Evolutionary conservation across 30 jellyfish, hydroid and myxozoan species (phyloP), one percentile per base, ranked within the genome.

Genomic region (Nemopilema nomurai): DNA sequence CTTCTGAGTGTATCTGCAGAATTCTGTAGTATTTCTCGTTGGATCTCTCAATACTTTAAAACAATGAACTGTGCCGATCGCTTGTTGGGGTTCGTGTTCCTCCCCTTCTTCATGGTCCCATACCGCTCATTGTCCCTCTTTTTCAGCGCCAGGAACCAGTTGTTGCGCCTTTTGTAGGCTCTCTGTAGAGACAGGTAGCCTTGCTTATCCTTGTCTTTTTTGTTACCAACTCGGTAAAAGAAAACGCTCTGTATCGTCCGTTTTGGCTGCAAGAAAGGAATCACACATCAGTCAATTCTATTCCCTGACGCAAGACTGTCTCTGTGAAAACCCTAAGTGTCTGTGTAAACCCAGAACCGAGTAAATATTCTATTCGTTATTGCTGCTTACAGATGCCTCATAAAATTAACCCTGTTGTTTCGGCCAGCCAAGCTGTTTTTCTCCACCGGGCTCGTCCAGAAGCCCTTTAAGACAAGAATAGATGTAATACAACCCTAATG

Each of bases 181-280:
- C 77, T 52, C 28, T 82, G 84, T 49, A 82, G 69, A 0, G 84
- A 67, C 50, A 69, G 68, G 84, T 81, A 69, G 67, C 49, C 51
- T 49, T 82, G 79, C 0, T 49, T 71, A 0, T 66, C 76, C 4
- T 49, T 73, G 6, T 68, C 79, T 4, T 50, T 57, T 51, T 51
- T 71, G 83, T 71, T 71, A 0, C 90, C 90, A 25, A 70, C 90
- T 25, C 90, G 79, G 69, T 82, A 82, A 64, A 68, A 82, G 90
- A 82, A 82, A 17, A 82, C 77, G 84, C 90, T 82, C 49, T 82
- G 90, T 6, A 82, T 69, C 20, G 90, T 82, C 67, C 31, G n/a
- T 33, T 82, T 29, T 67, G 53, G 28, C 90, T 82, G 84, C 78
- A 51, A 82, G 52, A 8, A 19, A 51, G 24, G 67, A 67, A 41